Evolutionary conservation across 2,888 invertebrate species (phyloP).

Genomic region (Anarsia innoxiella): DNA sequence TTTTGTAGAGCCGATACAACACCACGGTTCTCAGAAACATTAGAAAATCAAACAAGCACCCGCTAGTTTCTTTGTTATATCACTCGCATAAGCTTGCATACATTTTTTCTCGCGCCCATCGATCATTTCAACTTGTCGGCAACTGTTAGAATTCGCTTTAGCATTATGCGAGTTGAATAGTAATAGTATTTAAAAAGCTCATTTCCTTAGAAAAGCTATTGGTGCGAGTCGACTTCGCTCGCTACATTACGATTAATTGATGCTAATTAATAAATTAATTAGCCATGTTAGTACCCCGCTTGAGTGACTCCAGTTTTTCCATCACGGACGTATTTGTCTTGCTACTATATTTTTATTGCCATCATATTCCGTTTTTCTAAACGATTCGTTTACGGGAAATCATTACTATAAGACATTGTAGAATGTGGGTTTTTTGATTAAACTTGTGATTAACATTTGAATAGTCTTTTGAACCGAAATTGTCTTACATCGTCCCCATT

Average conservation of each 20-base stretch:
- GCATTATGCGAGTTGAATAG: conserved; percentile 38
- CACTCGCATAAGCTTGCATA: conserved; percentile 22
- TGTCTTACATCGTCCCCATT: too few relatives aligned
- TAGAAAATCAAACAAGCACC: conserved; percentile 43
- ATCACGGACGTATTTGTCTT: conserved; percentile 23
- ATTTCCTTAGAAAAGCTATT: conserved; percentile 55
- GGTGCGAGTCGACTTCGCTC: conserved; percentile 45
- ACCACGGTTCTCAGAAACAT: conserved; percentile 34
- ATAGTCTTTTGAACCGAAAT: too few relatives aligned
- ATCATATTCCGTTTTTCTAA: conserved; percentile 49
- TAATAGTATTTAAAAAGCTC: conserved; percentile 47
- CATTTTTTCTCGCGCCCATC: conserved; percentile 27
- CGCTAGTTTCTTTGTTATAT: conserved; percentile 31
- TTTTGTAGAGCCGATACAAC: too few relatives aligned
- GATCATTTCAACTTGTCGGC: conserved; percentile 40
- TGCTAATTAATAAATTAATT: conserved; percentile 72
- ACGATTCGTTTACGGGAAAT: conserved; percentile 11
- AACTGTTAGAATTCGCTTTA: conserved; percentile 36
- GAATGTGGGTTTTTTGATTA: too few relatives aligned
- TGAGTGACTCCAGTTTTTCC: conserved; percentile 53
- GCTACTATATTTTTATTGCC: conserved; percentile 44
- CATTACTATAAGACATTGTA: too few relatives aligned
- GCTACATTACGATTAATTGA: conserved; percentile 62
- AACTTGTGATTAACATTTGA: too few relatives aligned
- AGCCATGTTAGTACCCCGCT: conserved; percentile 64